A percentile compares a stretch with the other conserved stretches of the same genome.
Conservation (phyloP, 53 echinoderm and acorn worm genomes). For the Mesocentrotus franciscanus region DNA sequence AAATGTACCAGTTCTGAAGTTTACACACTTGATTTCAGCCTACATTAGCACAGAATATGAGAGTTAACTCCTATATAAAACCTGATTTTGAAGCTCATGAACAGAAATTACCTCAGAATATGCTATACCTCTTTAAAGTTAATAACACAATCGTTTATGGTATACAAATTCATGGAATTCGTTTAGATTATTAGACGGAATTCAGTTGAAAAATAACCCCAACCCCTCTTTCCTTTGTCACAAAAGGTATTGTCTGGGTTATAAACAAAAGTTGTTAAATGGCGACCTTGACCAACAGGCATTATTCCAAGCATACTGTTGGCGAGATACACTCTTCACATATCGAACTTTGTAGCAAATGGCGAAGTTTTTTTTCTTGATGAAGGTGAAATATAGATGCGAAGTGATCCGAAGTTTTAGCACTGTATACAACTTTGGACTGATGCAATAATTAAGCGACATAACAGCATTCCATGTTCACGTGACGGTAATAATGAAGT, state of each 20-base stretch:
- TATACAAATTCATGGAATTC: neutral
- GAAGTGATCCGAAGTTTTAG: neutral
- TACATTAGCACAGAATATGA: too few relatives aligned
- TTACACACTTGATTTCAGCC: too few relatives aligned
- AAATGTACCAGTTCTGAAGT: too few relatives aligned
- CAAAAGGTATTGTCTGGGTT: neutral
- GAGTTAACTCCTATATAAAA: neutral
- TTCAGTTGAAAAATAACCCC: neutral
- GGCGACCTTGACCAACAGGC: neutral
- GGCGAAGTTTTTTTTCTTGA: neutral
- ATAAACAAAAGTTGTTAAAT: neutral
- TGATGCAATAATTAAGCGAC: neutral
- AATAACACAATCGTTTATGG: neutral
- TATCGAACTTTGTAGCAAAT: neutral
- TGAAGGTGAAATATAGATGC: neutral
- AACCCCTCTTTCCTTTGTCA: neutral
- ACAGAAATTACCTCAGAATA: neutral
- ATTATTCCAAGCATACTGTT: neutral
- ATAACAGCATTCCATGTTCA: neutral
- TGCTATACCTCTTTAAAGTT: neutral
- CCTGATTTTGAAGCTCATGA: neutral
- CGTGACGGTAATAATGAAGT: neutral
- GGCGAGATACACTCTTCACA: neutral
- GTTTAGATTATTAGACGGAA: neutral
- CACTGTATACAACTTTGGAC: neutral